Base-by-base conservation (phyloP, 2,888 invertebrate species). In the Thera britannica region DNA sequence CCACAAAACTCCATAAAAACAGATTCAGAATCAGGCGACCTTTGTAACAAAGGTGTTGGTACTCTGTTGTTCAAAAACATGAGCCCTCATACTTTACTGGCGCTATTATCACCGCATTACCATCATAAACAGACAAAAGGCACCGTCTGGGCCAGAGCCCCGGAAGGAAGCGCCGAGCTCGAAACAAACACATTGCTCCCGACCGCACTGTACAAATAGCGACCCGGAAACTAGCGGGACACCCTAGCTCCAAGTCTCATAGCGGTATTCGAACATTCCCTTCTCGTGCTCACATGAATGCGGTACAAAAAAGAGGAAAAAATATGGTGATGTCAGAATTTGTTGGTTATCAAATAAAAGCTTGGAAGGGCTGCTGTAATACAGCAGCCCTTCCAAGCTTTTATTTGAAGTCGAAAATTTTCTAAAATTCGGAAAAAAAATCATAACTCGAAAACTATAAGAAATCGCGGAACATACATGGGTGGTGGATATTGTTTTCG, bases 111-210 rank as follows among this genome's bases (percentile, higher is more conserved):
- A 58, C 57, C 23, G 46, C 12, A 62, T 66, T 66, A 58, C 2
- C 66, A 66, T 58, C 56, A 56, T 41, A 58, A 51, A 62, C n/a
- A 67, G 52, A 64, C 64, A 66, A 62, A 46, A 57, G 58, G n/a
- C 58, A 36, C 46, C 61, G 36, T 62, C 58, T 57, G 57, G 11
- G 35, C n/a, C 44, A 9, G 44, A 46, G 4, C 44, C 67, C 62
- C 44, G 65, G 68, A 62, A 65, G 58, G 65, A 51, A 58, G 44
- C 58, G 49, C 7, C 35, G 44, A 56, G 57, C 60, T 9, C 38
- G 55, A 55, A 63, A 66, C 69, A 66, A 67, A 61, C 68, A 62
- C 65, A 65, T 62, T 59, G 34, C 48, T 5, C 49, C 59, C 59
- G n/a, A 12, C 57, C 41, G 9, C 52, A 34, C 9, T 9, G 9